These are phyloP conservation scores for Incurvaria masculella DNA, from an alignment of 2,888 invertebrate genomes.

Conservation along the genomic window DNA sequence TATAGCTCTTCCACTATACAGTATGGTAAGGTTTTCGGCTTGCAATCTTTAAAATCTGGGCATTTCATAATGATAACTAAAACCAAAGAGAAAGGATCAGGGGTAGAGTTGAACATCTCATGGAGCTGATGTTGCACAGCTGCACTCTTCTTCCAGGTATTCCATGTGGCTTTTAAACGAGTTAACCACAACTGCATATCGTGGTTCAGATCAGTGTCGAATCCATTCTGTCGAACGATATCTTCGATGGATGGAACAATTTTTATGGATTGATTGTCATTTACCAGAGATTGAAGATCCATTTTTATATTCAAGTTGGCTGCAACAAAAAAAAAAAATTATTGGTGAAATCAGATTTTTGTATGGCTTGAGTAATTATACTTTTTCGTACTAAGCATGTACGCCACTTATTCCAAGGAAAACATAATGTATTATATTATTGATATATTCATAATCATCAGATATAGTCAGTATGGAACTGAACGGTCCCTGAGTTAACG, in stretches of 20 bases:
- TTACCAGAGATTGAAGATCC: constrained; percentile 30
- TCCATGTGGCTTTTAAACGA: constrained; percentile 42
- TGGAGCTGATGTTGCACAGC: constrained; percentile 46
- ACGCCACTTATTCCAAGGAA: too few relatives aligned
- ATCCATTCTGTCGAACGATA: constrained; percentile 31
- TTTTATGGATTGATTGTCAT: constrained; percentile 41
- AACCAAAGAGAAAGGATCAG: constrained; percentile 59
- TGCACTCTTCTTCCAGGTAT: constrained; percentile 55
- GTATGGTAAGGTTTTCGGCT: constrained; percentile 59
- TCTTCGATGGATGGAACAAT: constrained; percentile 49
- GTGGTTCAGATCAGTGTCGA: constrained; percentile 42
- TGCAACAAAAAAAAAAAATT: not conserved
- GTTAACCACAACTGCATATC: constrained; percentile 35
- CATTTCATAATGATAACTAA: constrained; percentile 60
- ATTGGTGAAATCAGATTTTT: too few relatives aligned
- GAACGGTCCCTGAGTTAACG: too few relatives aligned
- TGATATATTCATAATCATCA: too few relatives aligned
- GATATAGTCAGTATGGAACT: too few relatives aligned
- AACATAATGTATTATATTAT: too few relatives aligned
- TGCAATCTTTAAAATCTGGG: constrained; percentile 61
- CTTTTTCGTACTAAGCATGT: too few relatives aligned
- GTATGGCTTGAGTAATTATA: too few relatives aligned
- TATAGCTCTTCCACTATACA: constrained; percentile 61
- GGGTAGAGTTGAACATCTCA: constrained; percentile 43
- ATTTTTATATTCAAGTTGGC: constrained; percentile 15